A percentile compares a stretch with the other conserved stretches of the same genome.
Conservation (phyloP, 2,797 vertebrate species). For the Emys orbicularis region DNA sequence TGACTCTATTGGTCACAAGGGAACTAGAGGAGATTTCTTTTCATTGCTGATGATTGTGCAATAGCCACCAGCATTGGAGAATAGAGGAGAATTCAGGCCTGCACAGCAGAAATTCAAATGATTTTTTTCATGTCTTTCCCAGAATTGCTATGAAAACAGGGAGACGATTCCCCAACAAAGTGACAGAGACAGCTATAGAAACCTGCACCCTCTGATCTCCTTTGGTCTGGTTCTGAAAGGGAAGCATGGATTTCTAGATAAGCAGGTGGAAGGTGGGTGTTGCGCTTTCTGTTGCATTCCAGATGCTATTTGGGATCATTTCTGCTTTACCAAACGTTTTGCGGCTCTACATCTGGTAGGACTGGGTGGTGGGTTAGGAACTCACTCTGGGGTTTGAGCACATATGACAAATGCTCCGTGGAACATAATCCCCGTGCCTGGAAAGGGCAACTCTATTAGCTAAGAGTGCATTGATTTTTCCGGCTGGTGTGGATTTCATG, state of each 20-base stretch:
- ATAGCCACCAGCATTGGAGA: fast-evolving
- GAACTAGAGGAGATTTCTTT: neutral
- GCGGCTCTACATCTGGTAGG: too few species aligned
- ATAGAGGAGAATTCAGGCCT: neutral
- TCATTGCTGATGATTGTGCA: fast-evolving
- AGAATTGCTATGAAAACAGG: slow-evolving; percentile 13
- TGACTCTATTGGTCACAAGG: neutral
- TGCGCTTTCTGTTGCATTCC: neutral
- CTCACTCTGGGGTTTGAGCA: neutral
- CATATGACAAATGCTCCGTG: neutral
- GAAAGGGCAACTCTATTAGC: too few species aligned
- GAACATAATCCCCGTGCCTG: neutral
- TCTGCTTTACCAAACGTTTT: neutral
- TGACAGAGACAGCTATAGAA: slow-evolving; percentile 2
- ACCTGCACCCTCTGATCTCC: slow-evolving; percentile 48
- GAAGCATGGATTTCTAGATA: neutral
- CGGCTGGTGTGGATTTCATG: too few species aligned
- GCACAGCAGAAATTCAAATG: fast-evolving
- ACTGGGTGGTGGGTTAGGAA: neutral
- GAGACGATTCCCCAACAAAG: slow-evolving; percentile 7
- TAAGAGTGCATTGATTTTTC: too few species aligned
- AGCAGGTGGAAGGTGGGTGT: slow-evolving; percentile 34
- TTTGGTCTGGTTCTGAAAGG: slow-evolving; percentile 25
- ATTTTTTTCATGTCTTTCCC: neutral
- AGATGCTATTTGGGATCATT: neutral